Base-by-base conservation (phyloP, 2,113 vertebrate species). In the Rhinoptilus africanus region DNA sequence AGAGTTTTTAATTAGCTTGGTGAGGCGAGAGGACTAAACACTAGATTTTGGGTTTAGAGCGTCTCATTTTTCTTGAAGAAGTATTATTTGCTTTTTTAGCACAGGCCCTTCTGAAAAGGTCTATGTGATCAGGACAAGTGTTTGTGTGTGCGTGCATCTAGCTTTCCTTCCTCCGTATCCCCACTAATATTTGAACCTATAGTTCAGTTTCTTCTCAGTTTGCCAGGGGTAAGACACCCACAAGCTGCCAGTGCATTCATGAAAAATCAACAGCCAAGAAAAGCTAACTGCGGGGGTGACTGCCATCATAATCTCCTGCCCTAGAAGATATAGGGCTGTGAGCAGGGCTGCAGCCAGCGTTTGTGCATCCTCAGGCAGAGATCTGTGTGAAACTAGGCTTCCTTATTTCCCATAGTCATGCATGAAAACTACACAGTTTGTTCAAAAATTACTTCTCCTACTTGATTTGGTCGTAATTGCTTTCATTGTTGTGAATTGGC, bases 61-160 rank as follows among this genome's bases (percentile, higher is more conserved):
- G 77, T 9, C 32, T 83, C 0, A 47, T 83, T 89, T 84, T 94
- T 87, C 59, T 69, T 81, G 27, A 18, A 47, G 48, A 83, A 86
- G 2, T 53, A 30, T 11, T 88, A 3, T 45, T 62, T 80, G 7
- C 4, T 19, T 39, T 71, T 77, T 48, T 73, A 93, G 14, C 7
- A 13, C 7, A 6, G 18, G 8, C 19, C 77, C 5, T 62, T 67
- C 66, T 0, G 2, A 57, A 89, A 78, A 83, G 4, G 24, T 51
- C 81, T 79, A 18, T 28, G 11, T 51, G 39, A 60, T 34, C 23
- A 10, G 37, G 51, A 23, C 3, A 67, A 75, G 14, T 11, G 12
- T 77, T 9, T 71, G 3, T 30, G 16, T 32, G 8, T 1, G 0
- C 21, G 6, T 34, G 10, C 56, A 23, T 16, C 2, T n/a, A 63